These are phyloP conservation scores for human (Homo sapiens) DNA, from an alignment of 2,113 vertebrate genomes.

Conservation along the genomic window DNA sequence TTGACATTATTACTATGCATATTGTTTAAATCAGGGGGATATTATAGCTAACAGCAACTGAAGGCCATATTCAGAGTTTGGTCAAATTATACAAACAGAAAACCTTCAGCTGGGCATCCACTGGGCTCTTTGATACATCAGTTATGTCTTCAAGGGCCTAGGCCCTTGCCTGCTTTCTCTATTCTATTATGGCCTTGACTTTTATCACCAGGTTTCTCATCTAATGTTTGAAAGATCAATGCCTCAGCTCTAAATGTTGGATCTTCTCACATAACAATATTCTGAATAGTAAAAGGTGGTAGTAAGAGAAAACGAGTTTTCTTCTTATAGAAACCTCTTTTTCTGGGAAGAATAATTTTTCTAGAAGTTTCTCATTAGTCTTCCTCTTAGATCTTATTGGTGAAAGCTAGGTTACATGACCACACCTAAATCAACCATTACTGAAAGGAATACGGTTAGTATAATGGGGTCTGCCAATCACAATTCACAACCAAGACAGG, in stretches of 20 bases:
- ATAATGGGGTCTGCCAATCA: background rate
- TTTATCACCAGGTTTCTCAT: background rate
- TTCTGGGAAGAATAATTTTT: background rate
- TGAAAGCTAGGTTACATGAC: background rate
- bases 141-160: background rate
- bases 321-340: background rate
- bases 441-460: background rate
- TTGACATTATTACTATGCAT: background rate
- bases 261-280: background rate
- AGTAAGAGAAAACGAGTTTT: background rate
- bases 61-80: background rate
- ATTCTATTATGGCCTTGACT: background rate
- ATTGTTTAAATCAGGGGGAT: background rate
- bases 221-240: background rate
- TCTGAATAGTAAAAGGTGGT: background rate
- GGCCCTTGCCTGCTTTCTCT: background rate
- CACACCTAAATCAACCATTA: background rate
- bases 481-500: background rate
- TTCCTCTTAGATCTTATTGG: background rate
- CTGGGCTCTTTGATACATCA: background rate
- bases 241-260: background rate
- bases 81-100: background rate
- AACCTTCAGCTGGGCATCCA: background rate
- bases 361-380: background rate
- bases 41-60: background rate